These are phyloP conservation scores for Anoplophora glabripennis DNA, from an alignment of 1,140 invertebrate genomes.

Conservation along the genomic window DNA sequence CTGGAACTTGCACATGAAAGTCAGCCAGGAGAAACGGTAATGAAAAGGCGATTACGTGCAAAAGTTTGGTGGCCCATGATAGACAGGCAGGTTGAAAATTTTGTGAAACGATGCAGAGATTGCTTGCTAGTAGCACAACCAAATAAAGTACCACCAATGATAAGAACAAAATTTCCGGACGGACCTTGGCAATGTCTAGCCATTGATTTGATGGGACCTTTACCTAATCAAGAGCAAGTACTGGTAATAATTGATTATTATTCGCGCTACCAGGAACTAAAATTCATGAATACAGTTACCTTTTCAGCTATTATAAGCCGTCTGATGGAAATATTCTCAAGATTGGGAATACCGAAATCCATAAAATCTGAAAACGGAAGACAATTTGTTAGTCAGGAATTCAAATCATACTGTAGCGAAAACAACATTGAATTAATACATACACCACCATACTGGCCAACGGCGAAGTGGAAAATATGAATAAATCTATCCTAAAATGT, in stretches of 20 bases:
- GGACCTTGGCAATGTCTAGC: conserved; percentile 33
- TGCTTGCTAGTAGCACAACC: conserved; percentile 17
- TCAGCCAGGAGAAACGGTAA: conserved; percentile 38
- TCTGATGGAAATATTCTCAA: conserved; percentile 23
- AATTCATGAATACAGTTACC: conserved; percentile 25
- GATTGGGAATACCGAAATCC: conserved; percentile 22
- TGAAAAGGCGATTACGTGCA: conserved; percentile 39
- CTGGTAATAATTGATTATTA: conserved; percentile 37
- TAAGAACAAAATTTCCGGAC: conserved; percentile 28
- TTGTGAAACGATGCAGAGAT: conserved; percentile 23
- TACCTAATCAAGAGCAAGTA: conserved; percentile 29
- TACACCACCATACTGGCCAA: conserved; percentile 41
- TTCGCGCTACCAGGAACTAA: conserved; percentile 25
- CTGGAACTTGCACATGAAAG: conserved; percentile 42
- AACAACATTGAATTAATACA: conserved; percentile 33
- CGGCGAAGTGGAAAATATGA: conserved; percentile 35
- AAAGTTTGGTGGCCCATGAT: conserved; percentile 49
- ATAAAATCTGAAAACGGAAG: conserved; percentile 37
- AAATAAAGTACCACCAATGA: conserved; percentile 24
- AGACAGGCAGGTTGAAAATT: conserved; percentile 39
- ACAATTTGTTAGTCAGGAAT: conserved; percentile 33
- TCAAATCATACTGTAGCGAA: conserved; percentile 30
- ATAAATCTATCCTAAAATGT: conserved; percentile 14
- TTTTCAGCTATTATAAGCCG: not conserved
- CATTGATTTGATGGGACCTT: conserved; percentile 31